phyloP scores from a whole-genome alignment of 2,113 vertebrate species.

The Etia nguti region DNA sequence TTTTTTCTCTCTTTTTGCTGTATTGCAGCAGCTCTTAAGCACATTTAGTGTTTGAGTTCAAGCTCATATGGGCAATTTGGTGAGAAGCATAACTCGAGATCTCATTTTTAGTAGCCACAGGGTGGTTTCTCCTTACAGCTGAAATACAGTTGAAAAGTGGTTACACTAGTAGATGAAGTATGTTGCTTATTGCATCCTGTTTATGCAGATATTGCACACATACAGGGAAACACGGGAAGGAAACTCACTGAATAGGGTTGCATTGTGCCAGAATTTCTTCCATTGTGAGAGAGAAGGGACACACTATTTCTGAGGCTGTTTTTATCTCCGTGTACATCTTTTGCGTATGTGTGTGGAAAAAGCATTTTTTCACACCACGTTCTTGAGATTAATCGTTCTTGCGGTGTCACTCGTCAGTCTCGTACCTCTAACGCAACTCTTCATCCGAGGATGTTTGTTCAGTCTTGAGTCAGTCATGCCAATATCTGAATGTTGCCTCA shows the following conservation, averaged over 20 bases:
- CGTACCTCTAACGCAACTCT: not conserved
- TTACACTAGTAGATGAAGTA: constrained; percentile 18
- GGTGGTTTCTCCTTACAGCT: not conserved
- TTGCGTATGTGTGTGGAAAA: not conserved
- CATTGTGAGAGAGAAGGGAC: constrained; percentile 2
- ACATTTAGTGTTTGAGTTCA: not conserved
- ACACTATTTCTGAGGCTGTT: not conserved
- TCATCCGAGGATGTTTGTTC: not conserved
- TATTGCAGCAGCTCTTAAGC: not conserved
- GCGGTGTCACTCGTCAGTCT: not conserved
- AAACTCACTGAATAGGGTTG: constrained; percentile 26
- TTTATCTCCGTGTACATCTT: not conserved
- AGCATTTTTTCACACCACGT: not conserved
- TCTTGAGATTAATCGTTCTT: not conserved
- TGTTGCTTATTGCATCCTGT: constrained; percentile 54
- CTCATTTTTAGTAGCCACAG: not conserved
- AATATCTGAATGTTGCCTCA: not conserved
- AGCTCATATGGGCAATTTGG: not conserved
- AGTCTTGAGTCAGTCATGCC: not conserved
- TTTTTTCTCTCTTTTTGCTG: not conserved
- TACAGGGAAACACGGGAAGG: constrained; percentile 43
- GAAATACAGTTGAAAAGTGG: constrained; percentile 15
- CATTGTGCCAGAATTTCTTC: constrained; percentile 17
- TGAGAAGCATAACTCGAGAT: not conserved
- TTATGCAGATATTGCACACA: constrained; percentile 38